phyloP scores from a whole-genome alignment of 2,797 vertebrate genomes.

The Setipinna tenuifilis region DNA sequence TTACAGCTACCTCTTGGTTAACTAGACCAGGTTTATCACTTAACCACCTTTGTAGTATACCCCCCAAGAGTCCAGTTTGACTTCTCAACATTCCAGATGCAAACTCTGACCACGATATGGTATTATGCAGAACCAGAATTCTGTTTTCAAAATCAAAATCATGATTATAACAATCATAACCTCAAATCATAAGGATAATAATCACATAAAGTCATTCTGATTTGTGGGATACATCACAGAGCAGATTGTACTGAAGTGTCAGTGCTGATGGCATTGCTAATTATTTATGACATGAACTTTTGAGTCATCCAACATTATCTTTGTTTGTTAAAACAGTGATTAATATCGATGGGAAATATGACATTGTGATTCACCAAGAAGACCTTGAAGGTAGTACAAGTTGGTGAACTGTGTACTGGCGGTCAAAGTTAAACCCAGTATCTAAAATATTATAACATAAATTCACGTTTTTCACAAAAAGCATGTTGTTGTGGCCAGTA shows the following conservation, averaged over 20 bases:
- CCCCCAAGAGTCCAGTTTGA: neutral
- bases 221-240: neutral
- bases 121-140: too few relatives aligned
- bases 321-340: constrained; percentile 75
- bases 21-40: too few relatives aligned
- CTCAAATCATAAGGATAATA: neutral
- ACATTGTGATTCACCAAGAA: constrained; percentile 83
- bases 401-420: neutral
- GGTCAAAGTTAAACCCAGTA: neutral
- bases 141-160: too few relatives aligned
- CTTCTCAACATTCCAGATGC: neutral
- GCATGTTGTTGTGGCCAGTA: neutral
- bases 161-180: too few relatives aligned
- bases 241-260: neutral
- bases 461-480: constrained; percentile 30
- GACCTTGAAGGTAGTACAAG: constrained; percentile 87
- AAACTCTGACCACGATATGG: neutral
- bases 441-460: neutral
- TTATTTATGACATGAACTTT: neutral
- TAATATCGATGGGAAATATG: constrained; percentile 82
- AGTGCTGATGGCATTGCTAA: neutral
- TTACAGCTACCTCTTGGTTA: too few relatives aligned
- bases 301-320: neutral
- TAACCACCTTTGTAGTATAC: too few relatives aligned
- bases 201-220: constrained; percentile 54